Percentiles rank a stretch among this genome's conserved stretches.
phyloP scores from a whole-genome alignment of 2,113 vertebrate genomes.

The Alectura lathami region DNA sequence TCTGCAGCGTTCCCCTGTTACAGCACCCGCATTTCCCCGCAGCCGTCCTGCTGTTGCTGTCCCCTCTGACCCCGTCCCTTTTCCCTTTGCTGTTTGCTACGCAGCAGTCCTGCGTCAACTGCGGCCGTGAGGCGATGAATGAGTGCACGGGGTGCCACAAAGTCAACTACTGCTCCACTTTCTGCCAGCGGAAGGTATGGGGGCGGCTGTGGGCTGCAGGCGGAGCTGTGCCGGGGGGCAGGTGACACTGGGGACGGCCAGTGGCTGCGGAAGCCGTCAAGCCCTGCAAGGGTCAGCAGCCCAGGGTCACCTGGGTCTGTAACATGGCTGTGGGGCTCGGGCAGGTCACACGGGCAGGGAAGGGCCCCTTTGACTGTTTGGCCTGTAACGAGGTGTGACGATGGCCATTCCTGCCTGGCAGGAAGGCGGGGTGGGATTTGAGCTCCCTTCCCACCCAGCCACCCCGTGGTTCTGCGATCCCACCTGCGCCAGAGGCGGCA shows the following conservation, averaged over 20 bases:
- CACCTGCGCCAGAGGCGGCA: not conserved
- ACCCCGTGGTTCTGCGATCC: no score
- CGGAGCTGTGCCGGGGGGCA: not conserved
- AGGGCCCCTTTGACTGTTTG: not conserved
- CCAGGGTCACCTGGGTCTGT: not conserved
- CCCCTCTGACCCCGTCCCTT: no score
- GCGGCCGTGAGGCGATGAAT: constrained; percentile 89
- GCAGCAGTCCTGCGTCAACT: constrained; percentile 95
- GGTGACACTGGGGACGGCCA: not conserved
- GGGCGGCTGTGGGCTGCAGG: not conserved
- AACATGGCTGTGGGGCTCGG: not conserved
- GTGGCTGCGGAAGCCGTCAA: no score
- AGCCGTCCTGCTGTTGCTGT: not conserved
- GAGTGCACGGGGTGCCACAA: constrained; percentile 97
- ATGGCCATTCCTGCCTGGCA: not conserved
- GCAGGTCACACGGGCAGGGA: not conserved
- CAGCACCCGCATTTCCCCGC: rapidly evolving
- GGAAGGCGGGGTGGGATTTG: no score
- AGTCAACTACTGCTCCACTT: constrained; percentile 97
- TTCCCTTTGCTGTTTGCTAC: not conserved
- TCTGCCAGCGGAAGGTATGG: constrained; percentile 94
- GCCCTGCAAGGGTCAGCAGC: not conserved
- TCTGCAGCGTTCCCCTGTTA: not conserved
- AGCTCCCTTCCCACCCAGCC: no score
- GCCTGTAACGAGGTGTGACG: not conserved